Base-by-base conservation (phyloP, 1,140 invertebrate genomes). In the Glossosoma conforme region DNA sequence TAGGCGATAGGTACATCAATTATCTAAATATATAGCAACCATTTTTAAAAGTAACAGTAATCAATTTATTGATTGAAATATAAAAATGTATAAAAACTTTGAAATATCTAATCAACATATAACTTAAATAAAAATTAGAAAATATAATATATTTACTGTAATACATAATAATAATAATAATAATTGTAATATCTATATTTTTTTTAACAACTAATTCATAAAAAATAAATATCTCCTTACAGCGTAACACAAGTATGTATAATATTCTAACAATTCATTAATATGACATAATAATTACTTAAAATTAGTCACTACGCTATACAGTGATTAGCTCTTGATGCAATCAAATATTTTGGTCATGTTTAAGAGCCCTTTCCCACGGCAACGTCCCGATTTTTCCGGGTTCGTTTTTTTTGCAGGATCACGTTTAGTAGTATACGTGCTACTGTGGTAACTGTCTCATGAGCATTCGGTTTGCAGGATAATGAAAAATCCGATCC, bases 11-110 rank as follows among this genome's bases (percentile, higher is more conserved):
- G n/a, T n/a, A n/a, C n/a, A n/a, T n/a, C n/a, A n/a, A n/a, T n/a
- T n/a, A n/a, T n/a, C n/a, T 38, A 25, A 42, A 42, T 22, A 25
- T n/a, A 42, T 9, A 42, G 32, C 9, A 44, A 6, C n/a, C 30
- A 33, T 33, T 3, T 45, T 45, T 45, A 45, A 57, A 52, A 57
- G 36, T 54, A 58, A 58, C 56, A 58, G 56, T 47, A 54, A 53
- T 54, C 47, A 49, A 54, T 58, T 58, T 58, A 58, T 57, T 54
- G 56, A 44, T 51, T 54, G 13, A 52, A 48, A 54, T 50, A 58
- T 58, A 58, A 56, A 54, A 58, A 58, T 50, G 56, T 58, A 58
- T 58, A 58, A 58, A 58, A 58, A 58, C 55, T 51, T 58, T 43
- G 54, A 52, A 58, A 51, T 50, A 50, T 45, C 18, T 58, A 46